Base-by-base conservation (phyloP, 92 coral and sea anemone genomes). In the Pocillopora meandrina region DNA sequence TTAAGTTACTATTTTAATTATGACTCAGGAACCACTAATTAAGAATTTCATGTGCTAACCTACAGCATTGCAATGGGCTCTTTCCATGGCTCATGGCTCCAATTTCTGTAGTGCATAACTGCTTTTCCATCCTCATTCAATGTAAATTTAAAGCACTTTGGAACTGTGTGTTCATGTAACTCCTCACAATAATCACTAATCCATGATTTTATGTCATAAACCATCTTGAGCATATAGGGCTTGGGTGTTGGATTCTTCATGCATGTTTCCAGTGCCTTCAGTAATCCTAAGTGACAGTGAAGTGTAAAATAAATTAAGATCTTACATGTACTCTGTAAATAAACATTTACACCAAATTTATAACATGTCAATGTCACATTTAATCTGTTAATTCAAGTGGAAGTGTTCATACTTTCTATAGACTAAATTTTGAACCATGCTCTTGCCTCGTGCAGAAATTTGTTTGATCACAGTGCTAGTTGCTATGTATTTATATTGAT, bases 141-240 rank as follows among this genome's bases (percentile, higher is more conserved):
- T 36, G 62, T 78, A 72, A 90, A 86, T 61, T 87, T 90, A 56
- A 90, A 90, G 75, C 91, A 87, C 78, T 83, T 84, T 14, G 93
- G 91, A 11, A 75, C 62, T 26, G 86, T 90, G 60, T 87, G 86
- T 57, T 75, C 76, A 67, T 83, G 88, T 11, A 87, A 21, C 21
- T 83, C 72, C 69, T 11, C 90, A 5, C 61, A 75, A 77, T 90
- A 71, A 5, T 81, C 83, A 10, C 56, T n/a, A 10, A 82, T 36
- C 91, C 91, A 90, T 17, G 77, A 16, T 10, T 70, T 56, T 17
- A 90, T 70, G 69, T 86, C 87, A 72, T 81, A 82, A n/a, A 87
- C 85, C 21, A 19, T 16, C 21, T 20, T 31, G 55, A 87, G 71
- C 78, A 26, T 57, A 58, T 61, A 90, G 7, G 93, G 73, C 77